Conservation (phyloP, 2,113 vertebrate genomes). For the Planiliza haematocheilus region DNA sequence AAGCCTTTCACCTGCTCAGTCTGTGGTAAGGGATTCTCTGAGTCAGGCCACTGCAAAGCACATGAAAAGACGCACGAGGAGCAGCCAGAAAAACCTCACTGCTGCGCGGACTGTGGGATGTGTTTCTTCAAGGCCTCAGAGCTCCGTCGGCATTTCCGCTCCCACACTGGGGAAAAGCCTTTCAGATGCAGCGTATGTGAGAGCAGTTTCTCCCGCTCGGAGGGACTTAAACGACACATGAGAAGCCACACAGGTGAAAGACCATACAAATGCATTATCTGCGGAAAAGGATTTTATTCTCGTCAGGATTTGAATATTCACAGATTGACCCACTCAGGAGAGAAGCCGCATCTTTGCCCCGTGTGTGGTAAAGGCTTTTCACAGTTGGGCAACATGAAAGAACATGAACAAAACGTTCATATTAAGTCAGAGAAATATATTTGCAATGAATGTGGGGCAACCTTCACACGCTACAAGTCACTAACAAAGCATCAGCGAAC, state of each 20-base stretch:
- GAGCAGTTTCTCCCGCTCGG: constrained; percentile 74
- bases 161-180: constrained; percentile 77
- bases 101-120: constrained; percentile 64
- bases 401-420: constrained; percentile 76
- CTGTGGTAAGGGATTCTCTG: constrained; percentile 73
- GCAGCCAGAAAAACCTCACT: constrained; percentile 73
- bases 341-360: constrained; percentile 75
- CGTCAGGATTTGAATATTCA: constrained; percentile 73
- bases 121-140: constrained; percentile 72
- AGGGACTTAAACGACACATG: constrained; percentile 76
- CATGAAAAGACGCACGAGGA: constrained; percentile 74
- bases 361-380: constrained; percentile 79
- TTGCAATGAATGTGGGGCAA: constrained; percentile 71
- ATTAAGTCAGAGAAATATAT: constrained; percentile 65
- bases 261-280: constrained; percentile 66
- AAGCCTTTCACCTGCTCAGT: constrained; percentile 72
- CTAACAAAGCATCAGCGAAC: constrained; percentile 71
- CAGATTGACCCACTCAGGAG: constrained; percentile 56
- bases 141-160: constrained; percentile 60
- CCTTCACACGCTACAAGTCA: constrained; percentile 66
- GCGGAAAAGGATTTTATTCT: constrained; percentile 72
- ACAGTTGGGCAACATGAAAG: constrained; percentile 79
- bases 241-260: constrained; percentile 73
- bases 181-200: constrained; percentile 70
- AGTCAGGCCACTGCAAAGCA: constrained; percentile 73